Evolutionary conservation across 1,140 invertebrate species (phyloP).

Genomic region (Delia radicum): DNA sequence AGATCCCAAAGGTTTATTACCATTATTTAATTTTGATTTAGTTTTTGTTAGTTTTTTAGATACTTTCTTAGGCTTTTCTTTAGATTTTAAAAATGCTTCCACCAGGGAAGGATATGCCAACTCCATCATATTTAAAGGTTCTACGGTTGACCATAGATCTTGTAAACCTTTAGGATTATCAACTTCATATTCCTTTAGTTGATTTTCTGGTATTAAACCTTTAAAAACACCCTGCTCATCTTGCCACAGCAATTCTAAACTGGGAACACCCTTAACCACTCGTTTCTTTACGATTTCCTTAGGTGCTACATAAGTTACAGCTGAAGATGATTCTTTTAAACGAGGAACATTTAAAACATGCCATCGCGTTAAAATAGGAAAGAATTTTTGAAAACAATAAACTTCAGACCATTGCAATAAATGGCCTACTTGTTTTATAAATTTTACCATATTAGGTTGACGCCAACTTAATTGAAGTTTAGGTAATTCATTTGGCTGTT

Average conservation of each 20-base stretch:
- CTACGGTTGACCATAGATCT: slow-evolving; percentile 64
- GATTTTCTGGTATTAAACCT: slow-evolving; percentile 61
- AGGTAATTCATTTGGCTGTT: slow-evolving; percentile 58
- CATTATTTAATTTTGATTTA: slow-evolving; percentile 57
- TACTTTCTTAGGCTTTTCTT: slow-evolving; percentile 57
- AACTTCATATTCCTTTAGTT: slow-evolving; percentile 51
- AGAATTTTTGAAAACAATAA: slow-evolving; percentile 75
- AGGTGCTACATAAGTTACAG: slow-evolving; percentile 45
- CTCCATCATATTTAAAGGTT: slow-evolving; percentile 65
- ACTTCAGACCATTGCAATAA: slow-evolving; percentile 73
- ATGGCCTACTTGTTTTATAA: slow-evolving; percentile 68
- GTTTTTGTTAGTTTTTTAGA: slow-evolving; percentile 44
- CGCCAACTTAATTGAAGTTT: slow-evolving; percentile 63
- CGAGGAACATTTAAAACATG: slow-evolving; percentile 46
- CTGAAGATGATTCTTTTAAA: slow-evolving; percentile 21
- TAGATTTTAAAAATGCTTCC: slow-evolving; percentile 62
- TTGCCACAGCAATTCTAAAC: slow-evolving; percentile 72
- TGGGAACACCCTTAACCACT: slow-evolving; percentile 56
- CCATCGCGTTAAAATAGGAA: slow-evolving; percentile 75
- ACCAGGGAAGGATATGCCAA: slow-evolving; percentile 69
- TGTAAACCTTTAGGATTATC: slow-evolving; percentile 57
- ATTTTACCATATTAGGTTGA: slow-evolving; percentile 68
- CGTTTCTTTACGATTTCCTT: slow-evolving; percentile 62
- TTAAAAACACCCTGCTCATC: slow-evolving; percentile 61
- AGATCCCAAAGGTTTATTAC: slow-evolving; percentile 31